Evolutionary conservation across 2,888 invertebrate species (phyloP), one percentile per base, ranked within the genome.

Genomic region (Anoncus sp.): DNA sequence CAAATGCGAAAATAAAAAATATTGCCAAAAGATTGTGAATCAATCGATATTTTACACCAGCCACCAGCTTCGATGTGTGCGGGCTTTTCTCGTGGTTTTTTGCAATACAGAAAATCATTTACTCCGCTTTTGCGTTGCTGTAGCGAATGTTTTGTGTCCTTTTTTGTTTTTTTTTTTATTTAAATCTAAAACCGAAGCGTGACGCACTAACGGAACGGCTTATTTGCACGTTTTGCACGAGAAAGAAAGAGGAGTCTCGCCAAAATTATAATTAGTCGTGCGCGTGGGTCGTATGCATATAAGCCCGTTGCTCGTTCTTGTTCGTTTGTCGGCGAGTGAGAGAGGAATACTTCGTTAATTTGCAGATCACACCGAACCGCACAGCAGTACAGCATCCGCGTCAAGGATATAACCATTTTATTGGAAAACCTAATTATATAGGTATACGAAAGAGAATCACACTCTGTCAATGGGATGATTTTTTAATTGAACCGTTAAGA

Each of bases 61-160:
- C 12, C 31, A 7, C 35, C 22, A 47, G 47, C 18, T 27, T 35
- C 60, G 20, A 24, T 35, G 63, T 49, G 31, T 63, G 49, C 31
- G 35, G 51, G 10, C 12, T 40, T 49, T 14, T 31, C 43, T 14
- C 51, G 49, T 18, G 53, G 62, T 77, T 81, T 82, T 79, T 82
- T 74, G n/a, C 80, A 75, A 73, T 78, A 82, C 75, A 81, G 78
- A 85, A 86, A 85, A 86, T 82, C 82, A 79, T 79, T 80, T 79
- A 72, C 78, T 38, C 67, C 71, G 49, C 65, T 49, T 69, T 75
- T 45, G 35, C 51, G 31, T 31, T n/a, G n/a, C n/a, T 40, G 27
- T 38, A 45, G 31, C 35, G 27, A 22, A n/a, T 5, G 24, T 22
- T 18, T 57, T 59, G 49, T 20, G 20, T 27, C 60, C 62, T 24